A percentile compares a stretch with the other conserved stretches of the same genome.
Conservation (phyloP, 2,888 invertebrate genomes). For the Caenorhabditis doughertyi region DNA sequence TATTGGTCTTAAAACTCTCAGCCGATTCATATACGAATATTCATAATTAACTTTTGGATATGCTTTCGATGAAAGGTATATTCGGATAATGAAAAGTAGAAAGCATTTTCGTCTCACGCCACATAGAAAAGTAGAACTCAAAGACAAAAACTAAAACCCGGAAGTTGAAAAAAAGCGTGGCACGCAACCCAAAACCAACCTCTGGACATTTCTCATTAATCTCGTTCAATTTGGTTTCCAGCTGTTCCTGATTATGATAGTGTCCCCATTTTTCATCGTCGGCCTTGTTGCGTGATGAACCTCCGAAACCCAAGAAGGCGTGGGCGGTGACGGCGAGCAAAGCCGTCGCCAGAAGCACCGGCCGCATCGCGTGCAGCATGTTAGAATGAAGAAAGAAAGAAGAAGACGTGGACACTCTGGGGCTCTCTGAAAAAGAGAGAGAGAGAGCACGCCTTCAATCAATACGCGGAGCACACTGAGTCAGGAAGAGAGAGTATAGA, state of each 20-base stretch:
- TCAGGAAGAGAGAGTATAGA: conserved; percentile 10
- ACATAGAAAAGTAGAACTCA: background rate
- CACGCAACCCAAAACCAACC: conserved; percentile 85
- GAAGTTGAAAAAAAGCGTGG: conserved; percentile 81
- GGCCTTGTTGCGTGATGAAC: conserved; percentile 42
- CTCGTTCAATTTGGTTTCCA: conserved; percentile 74
- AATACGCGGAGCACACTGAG: conserved; percentile 9
- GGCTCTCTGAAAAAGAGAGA: conserved; percentile 12
- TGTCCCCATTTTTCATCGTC: conserved; percentile 75
- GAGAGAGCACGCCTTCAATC: conserved; percentile 46
- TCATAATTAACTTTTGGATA: no score
- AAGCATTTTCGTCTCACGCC: background rate
- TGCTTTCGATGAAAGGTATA: no score
- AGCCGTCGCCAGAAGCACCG: conserved; percentile 50
- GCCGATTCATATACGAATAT: no score
- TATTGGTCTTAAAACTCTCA: no score
- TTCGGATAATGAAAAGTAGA: no score
- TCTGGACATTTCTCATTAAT: conserved; percentile 88
- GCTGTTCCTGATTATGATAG: conserved; percentile 79
- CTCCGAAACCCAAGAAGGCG: conserved; percentile 62
- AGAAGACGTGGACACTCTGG: conserved; percentile 24
- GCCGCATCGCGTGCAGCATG: conserved; percentile 57
- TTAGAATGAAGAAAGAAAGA: conserved; percentile 39
- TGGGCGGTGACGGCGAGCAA: conserved; percentile 51
- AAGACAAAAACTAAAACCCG: background rate